Evolutionary conservation across 2,888 invertebrate species (phyloP), one percentile per base, ranked within the genome.

Genomic region (Pheosia tremula): DNA sequence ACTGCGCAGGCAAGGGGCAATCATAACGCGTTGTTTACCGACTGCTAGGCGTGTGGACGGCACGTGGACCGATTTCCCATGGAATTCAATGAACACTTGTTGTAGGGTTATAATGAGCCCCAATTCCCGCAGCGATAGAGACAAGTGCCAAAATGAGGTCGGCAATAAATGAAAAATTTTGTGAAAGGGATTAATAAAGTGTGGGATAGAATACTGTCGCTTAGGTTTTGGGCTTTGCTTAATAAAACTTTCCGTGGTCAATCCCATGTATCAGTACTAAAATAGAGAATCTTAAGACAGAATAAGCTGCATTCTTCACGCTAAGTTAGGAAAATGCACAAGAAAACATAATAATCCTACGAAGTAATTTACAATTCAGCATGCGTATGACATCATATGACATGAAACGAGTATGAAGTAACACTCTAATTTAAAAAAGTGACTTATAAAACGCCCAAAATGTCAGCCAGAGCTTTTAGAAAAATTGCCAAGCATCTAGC

Each of bases 31-130:
- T 84, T 87, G 81, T 88, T 88, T 87, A 80, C 83, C 80, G 80
- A 85, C 84, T 78, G 68, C 70, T 66, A 74, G 86, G 85, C 88
- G 86, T 88, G 90, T 88, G 91, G 84, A 83, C 84, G 86, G 84
- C 91, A 87, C 92, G 91, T 90, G 92, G 86, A 82, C 76, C 69
- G 69, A 63, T 78, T 83, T 86, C 85, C 79, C 85, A 86, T 80
- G 81, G 68, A 81, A 75, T 75, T 75, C 75, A 71, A 71, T 77
- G 71, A 72, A 77, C 73, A 79, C 78, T 79, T 80, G 76, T 73
- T 69, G 71, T 56, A 9, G 56, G 41, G 56, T 56, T 13, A 41
- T 41, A n/a, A 41, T 41, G 38, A 36, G 9, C 24, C 53, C 10
- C 7, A 24, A 24, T 38, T 38, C 38, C 56, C 39, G 41, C 8